phyloP scores from a whole-genome alignment of 1,140 invertebrate species.

The Nilaparvata lugens region DNA sequence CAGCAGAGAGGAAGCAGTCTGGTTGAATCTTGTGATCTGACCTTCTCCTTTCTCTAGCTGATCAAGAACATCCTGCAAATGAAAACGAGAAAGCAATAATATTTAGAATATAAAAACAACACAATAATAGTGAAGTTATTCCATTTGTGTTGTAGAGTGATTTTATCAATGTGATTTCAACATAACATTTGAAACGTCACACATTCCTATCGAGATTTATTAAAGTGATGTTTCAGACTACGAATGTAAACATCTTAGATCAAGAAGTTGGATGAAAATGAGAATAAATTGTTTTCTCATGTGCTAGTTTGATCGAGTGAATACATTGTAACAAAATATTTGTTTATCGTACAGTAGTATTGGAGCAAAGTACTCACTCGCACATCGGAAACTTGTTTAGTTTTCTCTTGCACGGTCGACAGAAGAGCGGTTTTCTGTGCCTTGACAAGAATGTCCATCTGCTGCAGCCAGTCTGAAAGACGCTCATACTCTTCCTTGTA shows the following conservation, averaged over 20 bases:
- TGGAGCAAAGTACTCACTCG: conserved; percentile 33
- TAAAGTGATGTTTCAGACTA: too few species aligned
- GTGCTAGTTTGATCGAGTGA: not conserved
- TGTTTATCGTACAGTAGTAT: not conserved
- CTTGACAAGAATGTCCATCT: conserved; percentile 85
- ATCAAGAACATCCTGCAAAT: conserved; percentile 53
- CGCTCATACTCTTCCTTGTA: conserved; percentile 90
- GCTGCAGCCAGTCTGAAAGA: conserved; percentile 86
- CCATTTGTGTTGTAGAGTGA: too few species aligned
- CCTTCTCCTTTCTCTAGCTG: conserved; percentile 68
- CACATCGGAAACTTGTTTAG: conserved; percentile 71
- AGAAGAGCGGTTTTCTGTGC: conserved; percentile 79
- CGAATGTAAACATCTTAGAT: too few species aligned
- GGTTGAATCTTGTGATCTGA: conserved; percentile 77
- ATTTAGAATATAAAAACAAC: too few species aligned
- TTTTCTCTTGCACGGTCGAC: conserved; percentile 73
- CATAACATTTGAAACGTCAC: too few species aligned
- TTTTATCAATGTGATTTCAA: too few species aligned
- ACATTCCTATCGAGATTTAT: too few species aligned
- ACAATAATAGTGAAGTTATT: too few species aligned
- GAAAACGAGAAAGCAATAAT: too few species aligned
- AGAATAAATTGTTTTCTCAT: too few species aligned
- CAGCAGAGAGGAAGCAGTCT: conserved; percentile 60
- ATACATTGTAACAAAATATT: not conserved
- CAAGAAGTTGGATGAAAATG: not conserved